phyloP scores from a whole-genome alignment of 2,113 vertebrate species.

The Trinectes maculatus region DNA sequence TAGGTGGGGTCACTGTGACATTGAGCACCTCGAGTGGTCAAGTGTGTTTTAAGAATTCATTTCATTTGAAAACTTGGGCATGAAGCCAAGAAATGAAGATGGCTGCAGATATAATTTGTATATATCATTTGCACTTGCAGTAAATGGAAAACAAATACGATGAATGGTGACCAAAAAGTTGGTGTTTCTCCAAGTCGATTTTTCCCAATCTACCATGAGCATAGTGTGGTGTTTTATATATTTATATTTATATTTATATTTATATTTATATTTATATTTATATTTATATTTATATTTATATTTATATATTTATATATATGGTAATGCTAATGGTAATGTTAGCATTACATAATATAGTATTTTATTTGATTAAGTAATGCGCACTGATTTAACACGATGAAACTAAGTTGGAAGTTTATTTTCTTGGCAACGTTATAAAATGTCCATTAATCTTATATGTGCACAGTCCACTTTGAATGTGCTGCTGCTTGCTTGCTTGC shows the following conservation, averaged over 20 bases:
- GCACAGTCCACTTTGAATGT: slow-evolving; percentile 3
- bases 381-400: not conserved
- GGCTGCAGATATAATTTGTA: not conserved
- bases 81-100: slow-evolving; percentile 30
- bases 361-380: not conserved
- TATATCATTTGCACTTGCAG: not conserved
- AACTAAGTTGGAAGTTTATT: not conserved
- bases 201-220: no score
- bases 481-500: slow-evolving; percentile 21
- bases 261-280: no score
- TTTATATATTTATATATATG: no score
- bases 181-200: no score
- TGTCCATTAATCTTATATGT: not conserved
- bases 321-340: no score
- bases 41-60: slow-evolving; percentile 44
- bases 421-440: not conserved
- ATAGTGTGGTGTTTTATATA: no score
- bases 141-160: not conserved
- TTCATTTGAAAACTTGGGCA: slow-evolving; percentile 32
- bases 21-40: slow-evolving; percentile 27
- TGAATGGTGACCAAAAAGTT: no score
- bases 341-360: no score
- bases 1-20: slow-evolving; percentile 36
- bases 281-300: not conserved
- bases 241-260: no score